These are phyloP conservation scores for Chrysochloris asiatica DNA, from an alignment of 2,113 vertebrate genomes.

Conservation along the genomic window DNA sequence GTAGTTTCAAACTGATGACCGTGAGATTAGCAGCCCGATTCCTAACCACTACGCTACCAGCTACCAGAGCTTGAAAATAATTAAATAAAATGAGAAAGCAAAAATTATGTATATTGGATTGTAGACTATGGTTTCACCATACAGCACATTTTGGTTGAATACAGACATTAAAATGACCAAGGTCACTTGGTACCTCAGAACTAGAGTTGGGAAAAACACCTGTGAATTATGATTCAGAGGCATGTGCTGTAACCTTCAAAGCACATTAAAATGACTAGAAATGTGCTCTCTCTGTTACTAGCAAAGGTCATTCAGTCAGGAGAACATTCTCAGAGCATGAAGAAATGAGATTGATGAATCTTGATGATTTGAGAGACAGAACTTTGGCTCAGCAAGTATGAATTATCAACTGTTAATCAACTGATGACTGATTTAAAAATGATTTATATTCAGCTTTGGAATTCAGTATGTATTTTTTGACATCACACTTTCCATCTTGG, in stretches of 20 bases:
- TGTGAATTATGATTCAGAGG: constrained; percentile 15
- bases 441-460: background rate
- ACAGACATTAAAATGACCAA: background rate
- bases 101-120: background rate
- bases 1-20: too few relatives aligned
- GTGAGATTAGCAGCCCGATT: too few relatives aligned
- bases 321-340: background rate
- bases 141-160: background rate
- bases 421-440: background rate
- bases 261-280: constrained; percentile 26
- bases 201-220: background rate
- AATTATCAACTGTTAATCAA: background rate
- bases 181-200: background rate
- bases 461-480: background rate
- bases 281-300: background rate
- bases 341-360: background rate
- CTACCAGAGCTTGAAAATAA: too few relatives aligned
- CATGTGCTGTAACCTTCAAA: constrained; percentile 36
- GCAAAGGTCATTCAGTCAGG: background rate
- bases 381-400: background rate
- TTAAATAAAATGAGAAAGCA: background rate
- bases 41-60: too few relatives aligned
- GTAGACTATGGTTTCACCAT: background rate
- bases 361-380: background rate
- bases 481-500: background rate